Base-by-base conservation (phyloP, 2,113 vertebrate genomes). In the Mastomys coucha region DNA sequence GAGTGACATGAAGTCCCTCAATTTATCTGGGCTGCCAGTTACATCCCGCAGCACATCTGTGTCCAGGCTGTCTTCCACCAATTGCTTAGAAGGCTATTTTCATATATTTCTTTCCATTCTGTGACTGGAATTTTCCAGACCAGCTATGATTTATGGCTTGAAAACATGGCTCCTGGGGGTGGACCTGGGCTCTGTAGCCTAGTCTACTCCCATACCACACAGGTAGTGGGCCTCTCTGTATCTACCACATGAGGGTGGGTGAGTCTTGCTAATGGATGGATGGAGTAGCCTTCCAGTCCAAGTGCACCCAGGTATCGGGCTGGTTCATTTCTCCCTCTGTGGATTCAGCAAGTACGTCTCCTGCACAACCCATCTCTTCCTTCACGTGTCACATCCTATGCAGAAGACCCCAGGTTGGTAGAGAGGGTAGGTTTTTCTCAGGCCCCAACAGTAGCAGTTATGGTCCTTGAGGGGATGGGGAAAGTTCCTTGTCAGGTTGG, bases 41-140 rank as follows among this genome's bases (percentile, higher is more conserved):
- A 7, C 39, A 2, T 65, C 87, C 31, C 53, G 4, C 1, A 28
- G 89, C 39, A 63, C 22, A 20, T 91, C n/a, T 85, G 28, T 75
- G 51, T 20, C 53, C 80, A 89, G 75, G 22, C 91, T 84, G 13
- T 42, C 67, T 78, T 58, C 80, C 51, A 63, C 58, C 73, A 31
- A 31, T 77, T 90, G 20, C 1, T 42, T 36, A 53, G 19, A 86
- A 49, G 87, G 67, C 78, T 87, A 70, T 93, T 93, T 94, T 60
- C n/a, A 6, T 92, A 9, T 82, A 49, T 96, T 92, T 92, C 80
- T 77, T 90, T 42, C 87, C 91, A 5, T 80, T 81, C 51, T 73
- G 7, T 94, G 96, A 84, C 73, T 85, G 95, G 65, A 70, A 88
- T 96, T 96, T 97, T 94, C 78, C 95, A 97, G 93, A 94, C 90